phyloP scores from a whole-genome alignment of 2,888 invertebrate species.

The Leptinotarsa tumamoca region DNA sequence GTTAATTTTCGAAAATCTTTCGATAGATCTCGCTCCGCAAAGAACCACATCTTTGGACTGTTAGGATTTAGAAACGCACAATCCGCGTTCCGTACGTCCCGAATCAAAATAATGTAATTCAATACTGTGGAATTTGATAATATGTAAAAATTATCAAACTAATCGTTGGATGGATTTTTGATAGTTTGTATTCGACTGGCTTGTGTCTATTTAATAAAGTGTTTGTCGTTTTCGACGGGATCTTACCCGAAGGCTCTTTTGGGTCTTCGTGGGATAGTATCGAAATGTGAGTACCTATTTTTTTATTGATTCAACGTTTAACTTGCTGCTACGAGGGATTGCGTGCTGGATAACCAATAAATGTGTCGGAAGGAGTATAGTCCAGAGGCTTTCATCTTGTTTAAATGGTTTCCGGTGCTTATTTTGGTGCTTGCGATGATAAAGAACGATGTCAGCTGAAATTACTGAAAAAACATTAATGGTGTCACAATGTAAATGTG shows the following conservation, averaged over 20 bases:
- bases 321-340: neutral
- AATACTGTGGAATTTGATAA: neutral
- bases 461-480: too few species aligned
- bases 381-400: neutral
- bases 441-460: too few species aligned
- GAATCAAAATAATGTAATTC: conserved; percentile 7
- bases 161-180: conserved; percentile 10
- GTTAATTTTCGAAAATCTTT: neutral
- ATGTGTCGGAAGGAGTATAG: neutral
- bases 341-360: neutral
- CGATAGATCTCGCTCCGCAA: neutral
- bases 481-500: too few species aligned
- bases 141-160: neutral
- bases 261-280: neutral
- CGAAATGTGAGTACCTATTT: conserved; percentile 14
- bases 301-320: conserved; percentile 1
- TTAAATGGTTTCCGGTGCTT: neutral
- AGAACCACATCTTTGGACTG: conserved; percentile 6
- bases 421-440: too few species aligned
- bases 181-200: conserved; percentile 3
- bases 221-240: neutral
- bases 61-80: conserved; percentile 13
- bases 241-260: neutral
- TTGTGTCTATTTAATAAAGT: conserved; percentile 4
- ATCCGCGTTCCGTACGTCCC: neutral